Evolutionary conservation across 2,797 vertebrate genomes (phyloP), one percentile per base, ranked within the genome.

Genomic region (Myotis findleyi): DNA sequence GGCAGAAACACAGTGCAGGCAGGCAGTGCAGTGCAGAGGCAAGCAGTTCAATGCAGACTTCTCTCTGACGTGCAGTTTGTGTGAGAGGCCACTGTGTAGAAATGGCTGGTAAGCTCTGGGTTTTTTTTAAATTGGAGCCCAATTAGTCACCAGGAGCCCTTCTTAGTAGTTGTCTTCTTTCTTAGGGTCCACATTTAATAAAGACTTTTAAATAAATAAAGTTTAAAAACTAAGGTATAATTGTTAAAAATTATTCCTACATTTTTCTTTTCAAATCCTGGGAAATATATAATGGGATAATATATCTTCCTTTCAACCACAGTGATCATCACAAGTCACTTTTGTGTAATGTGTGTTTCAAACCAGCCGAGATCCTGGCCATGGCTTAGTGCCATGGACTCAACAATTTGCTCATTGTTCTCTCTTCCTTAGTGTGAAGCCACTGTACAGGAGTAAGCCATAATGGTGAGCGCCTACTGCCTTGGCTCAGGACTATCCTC

Each of bases 391-490:
- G 73, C 93, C 66, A 96, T 9, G 1, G 83, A 18, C 25, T 62
- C 0, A 44, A 96, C 96, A 97, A 85, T 93, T 69, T 94, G 33
- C 49, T 93, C 90, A 75, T 25, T 97, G 80, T 95, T 96, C 92
- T 96, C 18, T 49, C 53, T 57, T 20, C 36, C 85, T 93, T 38
- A 38, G 21, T 55, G 85, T 41, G 41, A 92, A 94, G 87, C 16
- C 44, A 47, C 6, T 21, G n/a, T n/a, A 87, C 0, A 0, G 72
- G 96, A 95, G 81, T 94, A 38, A 91, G 79, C 90, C 80, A 18
- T 3, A 68, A 47, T 8, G 13, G 38, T 88, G 79, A 97, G 66
- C 95, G 7, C 89, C 79, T 0, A 57, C 8, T 20, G 77, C 69
- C 93, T 95, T 84, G 76, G 87, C 7, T 71, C 5, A 1, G 0